These are phyloP conservation scores for Dromas ardeola DNA, from an alignment of 2,113 vertebrate species.

Conservation along the genomic window DNA sequence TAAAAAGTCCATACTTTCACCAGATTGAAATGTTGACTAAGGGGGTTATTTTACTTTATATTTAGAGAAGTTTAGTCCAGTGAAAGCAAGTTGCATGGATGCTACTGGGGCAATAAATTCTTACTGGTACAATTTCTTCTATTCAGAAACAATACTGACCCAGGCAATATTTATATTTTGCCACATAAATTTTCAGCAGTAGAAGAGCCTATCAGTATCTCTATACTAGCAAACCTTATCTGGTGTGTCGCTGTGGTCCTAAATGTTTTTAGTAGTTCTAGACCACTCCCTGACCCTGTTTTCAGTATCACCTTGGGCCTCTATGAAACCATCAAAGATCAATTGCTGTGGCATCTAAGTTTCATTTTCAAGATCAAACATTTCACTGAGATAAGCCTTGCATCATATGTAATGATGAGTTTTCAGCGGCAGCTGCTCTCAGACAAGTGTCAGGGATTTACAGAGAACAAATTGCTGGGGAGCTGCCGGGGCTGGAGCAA, in stretches of 20 bases:
- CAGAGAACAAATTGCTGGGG: neutral
- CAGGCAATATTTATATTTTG: neutral
- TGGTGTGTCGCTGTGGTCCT: neutral
- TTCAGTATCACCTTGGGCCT: neutral
- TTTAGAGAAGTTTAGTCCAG: neutral
- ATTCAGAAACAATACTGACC: neutral
- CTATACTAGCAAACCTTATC: neutral
- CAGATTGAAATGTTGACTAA: neutral
- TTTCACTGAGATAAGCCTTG: neutral
- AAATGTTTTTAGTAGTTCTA: neutral
- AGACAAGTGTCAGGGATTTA: rapidly evolving
- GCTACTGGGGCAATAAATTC: neutral
- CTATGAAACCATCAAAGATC: neutral
- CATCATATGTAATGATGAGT: neutral
- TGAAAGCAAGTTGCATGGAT: neutral
- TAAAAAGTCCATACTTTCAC: neutral
- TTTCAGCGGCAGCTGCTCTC: neutral
- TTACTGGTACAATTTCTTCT: neutral
- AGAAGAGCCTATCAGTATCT: neutral
- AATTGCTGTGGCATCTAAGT: neutral
- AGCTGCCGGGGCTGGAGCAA: neutral
- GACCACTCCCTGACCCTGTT: neutral
- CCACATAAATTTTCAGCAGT: neutral
- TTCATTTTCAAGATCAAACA: neutral
- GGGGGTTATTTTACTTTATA: neutral